These are phyloP conservation scores for Hirtodrosophila alboralis DNA, from an alignment of 2,888 invertebrate genomes.

Conservation along the genomic window DNA sequence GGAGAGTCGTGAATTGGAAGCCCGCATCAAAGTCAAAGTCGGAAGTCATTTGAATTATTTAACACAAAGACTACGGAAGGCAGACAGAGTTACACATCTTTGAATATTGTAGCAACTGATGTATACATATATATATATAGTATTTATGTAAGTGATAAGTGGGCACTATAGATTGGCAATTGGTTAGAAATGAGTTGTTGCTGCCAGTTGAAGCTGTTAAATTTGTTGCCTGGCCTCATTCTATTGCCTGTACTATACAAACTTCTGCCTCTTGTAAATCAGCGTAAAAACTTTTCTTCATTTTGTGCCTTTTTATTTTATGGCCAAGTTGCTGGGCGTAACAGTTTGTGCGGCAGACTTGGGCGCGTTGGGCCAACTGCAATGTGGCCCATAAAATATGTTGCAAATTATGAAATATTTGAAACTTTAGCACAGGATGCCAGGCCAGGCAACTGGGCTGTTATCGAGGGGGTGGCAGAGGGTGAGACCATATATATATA, in stretches of 20 bases:
- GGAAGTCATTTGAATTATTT: constrained; percentile 77
- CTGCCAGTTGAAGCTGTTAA: constrained; percentile 6
- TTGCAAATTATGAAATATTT: constrained; percentile 78
- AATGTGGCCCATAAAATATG: constrained; percentile 74
- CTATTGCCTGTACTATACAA: constrained; percentile 15
- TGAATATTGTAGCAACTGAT: too few relatives aligned
- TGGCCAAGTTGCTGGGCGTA: constrained; percentile 20
- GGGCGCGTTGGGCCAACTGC: constrained; percentile 44
- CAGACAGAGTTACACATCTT: too few relatives aligned
- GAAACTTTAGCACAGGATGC: constrained; percentile 55
- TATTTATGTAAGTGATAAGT: constrained; percentile 11
- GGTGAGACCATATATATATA: too few relatives aligned
- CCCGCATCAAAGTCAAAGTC: constrained; percentile 65
- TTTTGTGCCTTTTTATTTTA: constrained; percentile 8
- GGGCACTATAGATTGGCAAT: constrained; percentile 4
- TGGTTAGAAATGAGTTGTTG: constrained; percentile 2
- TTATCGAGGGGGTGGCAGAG: too few relatives aligned
- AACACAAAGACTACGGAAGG: constrained; percentile 35
- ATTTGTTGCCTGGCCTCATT: constrained; percentile 6
- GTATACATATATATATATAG: too few relatives aligned
- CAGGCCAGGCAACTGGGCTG: constrained; percentile 9
- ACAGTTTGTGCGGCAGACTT: constrained; percentile 5
- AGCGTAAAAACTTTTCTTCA: constrained; percentile 35
- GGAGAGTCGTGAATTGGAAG: constrained; percentile 37
- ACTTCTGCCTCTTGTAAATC: constrained; percentile 50